These are phyloP conservation scores for Drosophila siamana DNA, from an alignment of 2,888 invertebrate species.

Conservation along the genomic window DNA sequence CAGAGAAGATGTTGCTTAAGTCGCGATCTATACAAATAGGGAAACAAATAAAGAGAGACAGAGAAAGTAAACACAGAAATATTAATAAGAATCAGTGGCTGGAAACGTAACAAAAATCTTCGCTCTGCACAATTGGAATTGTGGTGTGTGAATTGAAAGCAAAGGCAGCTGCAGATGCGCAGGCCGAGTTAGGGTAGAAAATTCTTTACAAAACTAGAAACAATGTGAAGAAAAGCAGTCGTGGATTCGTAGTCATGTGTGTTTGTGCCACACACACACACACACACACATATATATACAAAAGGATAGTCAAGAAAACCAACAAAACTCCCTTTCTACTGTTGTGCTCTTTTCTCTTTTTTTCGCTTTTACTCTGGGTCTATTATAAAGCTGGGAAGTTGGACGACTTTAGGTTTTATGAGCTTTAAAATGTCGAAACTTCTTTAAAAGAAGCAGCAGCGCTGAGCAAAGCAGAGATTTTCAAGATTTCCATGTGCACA, in stretches of 20 bases:
- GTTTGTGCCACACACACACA: neutral
- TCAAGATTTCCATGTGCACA: constrained; percentile 59
- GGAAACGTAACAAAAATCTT: constrained; percentile 6
- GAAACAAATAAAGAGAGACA: too few species aligned
- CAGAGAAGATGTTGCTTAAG: neutral
- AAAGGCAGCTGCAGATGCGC: constrained; percentile 45
- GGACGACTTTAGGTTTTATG: constrained; percentile 41
- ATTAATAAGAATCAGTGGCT: constrained; percentile 47
- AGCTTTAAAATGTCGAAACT: constrained; percentile 60
- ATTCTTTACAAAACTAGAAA: constrained; percentile 65
- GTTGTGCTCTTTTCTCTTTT: neutral
- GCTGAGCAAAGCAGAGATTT: constrained; percentile 54
- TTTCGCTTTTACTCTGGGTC: constrained; percentile 8
- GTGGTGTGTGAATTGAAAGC: constrained; percentile 54
- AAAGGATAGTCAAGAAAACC: constrained; percentile 29
- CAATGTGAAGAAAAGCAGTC: constrained; percentile 53
- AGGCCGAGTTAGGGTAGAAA: constrained; percentile 23
- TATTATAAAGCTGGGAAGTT: constrained; percentile 34
- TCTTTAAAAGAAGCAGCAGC: constrained; percentile 62
- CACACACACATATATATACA: constrained; percentile 9
- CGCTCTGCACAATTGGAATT: constrained; percentile 39
- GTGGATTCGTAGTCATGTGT: neutral
- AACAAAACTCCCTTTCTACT: constrained; percentile 29
- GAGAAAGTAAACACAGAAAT: constrained; percentile 12
- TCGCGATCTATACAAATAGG: constrained; percentile 27